Percentiles rank a stretch among this genome's conserved stretches.
These are phyloP conservation scores for Epirrhoe tristata DNA, from an alignment of 2,888 invertebrate species.

Conservation along the genomic window DNA sequence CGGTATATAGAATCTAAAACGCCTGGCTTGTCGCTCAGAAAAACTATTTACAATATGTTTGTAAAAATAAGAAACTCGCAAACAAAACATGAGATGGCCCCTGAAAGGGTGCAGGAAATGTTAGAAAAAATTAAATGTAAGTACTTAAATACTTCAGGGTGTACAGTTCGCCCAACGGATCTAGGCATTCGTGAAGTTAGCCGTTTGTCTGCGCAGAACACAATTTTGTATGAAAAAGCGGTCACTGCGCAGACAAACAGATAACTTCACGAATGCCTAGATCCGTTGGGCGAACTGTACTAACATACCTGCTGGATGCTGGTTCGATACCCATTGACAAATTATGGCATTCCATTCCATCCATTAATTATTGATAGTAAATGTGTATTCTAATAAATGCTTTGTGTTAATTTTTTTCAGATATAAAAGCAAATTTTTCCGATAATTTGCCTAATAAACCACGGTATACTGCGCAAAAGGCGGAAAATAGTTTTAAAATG, in stretches of 20 bases:
- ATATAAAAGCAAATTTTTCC: constrained; percentile 26
- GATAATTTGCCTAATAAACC: neutral
- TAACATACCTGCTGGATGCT: too few relatives aligned
- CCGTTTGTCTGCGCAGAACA: too few relatives aligned
- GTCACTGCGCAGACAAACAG: too few relatives aligned
- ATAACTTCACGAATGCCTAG: too few relatives aligned
- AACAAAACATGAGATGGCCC: constrained; percentile 5
- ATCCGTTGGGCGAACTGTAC: too few relatives aligned
- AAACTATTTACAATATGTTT: constrained; percentile 15
- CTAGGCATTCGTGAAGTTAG: too few relatives aligned
- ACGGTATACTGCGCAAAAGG: neutral
- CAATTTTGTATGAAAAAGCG: too few relatives aligned
- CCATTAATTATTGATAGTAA: too few relatives aligned
- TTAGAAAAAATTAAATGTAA: constrained; percentile 29
- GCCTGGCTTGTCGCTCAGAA: constrained; percentile 13
- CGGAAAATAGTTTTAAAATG: neutral
- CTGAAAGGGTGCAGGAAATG: constrained; percentile 20
- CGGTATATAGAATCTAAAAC: constrained; percentile 24
- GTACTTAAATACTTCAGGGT: constrained; percentile 1
- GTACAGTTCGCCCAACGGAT: too few relatives aligned
- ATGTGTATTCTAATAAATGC: neutral
- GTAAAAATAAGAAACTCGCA: constrained; percentile 1
- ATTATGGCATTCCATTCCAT: too few relatives aligned
- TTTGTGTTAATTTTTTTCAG: constrained; percentile 15
- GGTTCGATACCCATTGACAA: too few relatives aligned